Percentiles rank a stretch among this genome's conserved stretches.
phyloP scores from a whole-genome alignment of 2,888 invertebrate species.

The Leptura quadrifasciata region DNA sequence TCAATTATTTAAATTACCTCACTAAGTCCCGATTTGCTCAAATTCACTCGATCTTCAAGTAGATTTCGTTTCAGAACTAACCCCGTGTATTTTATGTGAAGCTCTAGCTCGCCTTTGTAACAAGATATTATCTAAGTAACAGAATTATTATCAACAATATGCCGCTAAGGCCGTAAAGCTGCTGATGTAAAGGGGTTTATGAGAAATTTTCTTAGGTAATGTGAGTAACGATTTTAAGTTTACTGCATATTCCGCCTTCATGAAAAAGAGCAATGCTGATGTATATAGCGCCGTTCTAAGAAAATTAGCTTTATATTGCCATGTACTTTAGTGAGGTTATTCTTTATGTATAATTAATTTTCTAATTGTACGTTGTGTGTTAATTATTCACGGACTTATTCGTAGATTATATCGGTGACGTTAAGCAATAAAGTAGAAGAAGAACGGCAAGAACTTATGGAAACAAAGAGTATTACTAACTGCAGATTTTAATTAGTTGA shows the following conservation, averaged over 20 bases:
- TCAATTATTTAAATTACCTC: background rate
- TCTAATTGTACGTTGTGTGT: background rate
- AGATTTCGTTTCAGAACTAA: background rate
- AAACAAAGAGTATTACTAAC: no score
- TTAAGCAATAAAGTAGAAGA: no score
- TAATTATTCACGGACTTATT: background rate
- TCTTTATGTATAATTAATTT: background rate
- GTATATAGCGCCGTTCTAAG: background rate
- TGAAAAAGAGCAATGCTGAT: background rate
- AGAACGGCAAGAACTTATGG: no score
- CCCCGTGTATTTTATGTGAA: conserved; percentile 7
- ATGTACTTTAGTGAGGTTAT: background rate
- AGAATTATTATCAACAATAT: conserved; percentile 7
- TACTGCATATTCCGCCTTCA: background rate
- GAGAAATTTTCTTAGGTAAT: conserved; percentile 6
- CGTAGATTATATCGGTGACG: no score
- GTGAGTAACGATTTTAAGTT: background rate
- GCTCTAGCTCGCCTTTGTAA: background rate
- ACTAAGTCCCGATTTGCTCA: background rate
- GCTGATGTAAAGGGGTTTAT: conserved; percentile 1
- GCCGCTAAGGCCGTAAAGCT: background rate
- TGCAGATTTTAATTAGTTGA: no score
- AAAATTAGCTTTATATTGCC: background rate
- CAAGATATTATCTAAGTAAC: conserved; percentile 1
- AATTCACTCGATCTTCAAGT: conserved; percentile 1